These are phyloP conservation scores for Pycnomerus fuliginosus DNA, from an alignment of 2,888 invertebrate genomes.

Conservation along the genomic window DNA sequence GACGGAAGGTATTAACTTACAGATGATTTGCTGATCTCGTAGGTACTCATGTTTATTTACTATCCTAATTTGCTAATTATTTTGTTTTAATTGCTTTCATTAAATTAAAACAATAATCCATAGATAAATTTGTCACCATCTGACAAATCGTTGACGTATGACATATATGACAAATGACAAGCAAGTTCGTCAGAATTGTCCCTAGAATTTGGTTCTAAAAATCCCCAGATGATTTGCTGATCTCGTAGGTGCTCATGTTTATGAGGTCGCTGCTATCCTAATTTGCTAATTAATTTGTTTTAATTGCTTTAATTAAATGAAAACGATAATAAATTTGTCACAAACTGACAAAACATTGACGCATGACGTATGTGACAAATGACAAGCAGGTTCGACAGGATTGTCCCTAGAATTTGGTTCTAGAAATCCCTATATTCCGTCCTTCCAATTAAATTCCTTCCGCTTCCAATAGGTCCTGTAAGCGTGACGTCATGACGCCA, in stretches of 20 bases:
- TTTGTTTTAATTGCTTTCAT: background rate
- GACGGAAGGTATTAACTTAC: constrained; percentile 29
- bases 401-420: too few species aligned
- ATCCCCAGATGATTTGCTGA: constrained; percentile 46
- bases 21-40: constrained; percentile 46
- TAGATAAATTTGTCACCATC: background rate
- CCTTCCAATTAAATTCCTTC: too few species aligned
- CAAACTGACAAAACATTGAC: background rate
- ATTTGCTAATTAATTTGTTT: background rate
- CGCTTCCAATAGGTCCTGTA: too few species aligned
- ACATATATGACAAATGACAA: background rate
- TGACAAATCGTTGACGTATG: background rate
- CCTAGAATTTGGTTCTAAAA: too few species aligned
- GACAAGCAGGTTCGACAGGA: too few species aligned
- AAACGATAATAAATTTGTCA: background rate
- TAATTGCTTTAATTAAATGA: background rate
- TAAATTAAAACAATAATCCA: background rate
- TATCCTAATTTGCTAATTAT: background rate
- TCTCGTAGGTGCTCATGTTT: constrained; percentile 44
- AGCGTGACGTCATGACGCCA: too few species aligned
- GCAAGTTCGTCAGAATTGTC: too few species aligned
- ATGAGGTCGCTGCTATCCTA: background rate
- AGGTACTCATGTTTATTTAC: constrained; percentile 38
- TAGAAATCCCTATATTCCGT: too few species aligned
- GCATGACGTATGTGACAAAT: background rate